Conservation (phyloP, 1,140 invertebrate genomes). For the Drosophila truncata region DNA sequence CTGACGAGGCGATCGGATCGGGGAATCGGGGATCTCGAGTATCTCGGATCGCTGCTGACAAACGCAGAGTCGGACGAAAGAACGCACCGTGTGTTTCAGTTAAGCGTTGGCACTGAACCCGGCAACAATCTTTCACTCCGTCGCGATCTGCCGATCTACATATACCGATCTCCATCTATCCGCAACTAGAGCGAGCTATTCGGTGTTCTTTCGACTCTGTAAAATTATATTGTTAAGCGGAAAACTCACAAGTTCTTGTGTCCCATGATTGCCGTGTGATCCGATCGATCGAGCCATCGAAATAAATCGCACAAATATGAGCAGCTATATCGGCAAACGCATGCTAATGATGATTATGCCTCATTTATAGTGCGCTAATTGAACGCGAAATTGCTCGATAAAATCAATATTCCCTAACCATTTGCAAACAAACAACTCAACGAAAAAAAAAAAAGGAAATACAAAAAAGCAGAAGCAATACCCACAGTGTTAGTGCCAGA, state of each 20-base stretch:
- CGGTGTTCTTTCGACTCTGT: conserved; percentile 24
- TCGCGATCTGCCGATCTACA: conserved; percentile 36
- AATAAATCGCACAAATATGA: conserved; percentile 60
- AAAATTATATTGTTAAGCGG: conserved; percentile 21
- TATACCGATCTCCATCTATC: conserved; percentile 17
- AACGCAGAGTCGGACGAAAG: conserved; percentile 70
- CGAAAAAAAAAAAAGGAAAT: conserved; percentile 9
- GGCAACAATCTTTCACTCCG: conserved; percentile 84
- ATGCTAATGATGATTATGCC: conserved; percentile 80
- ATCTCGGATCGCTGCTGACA: conserved; percentile 56
- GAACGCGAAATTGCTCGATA: conserved; percentile 74
- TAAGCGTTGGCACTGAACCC: conserved; percentile 83
- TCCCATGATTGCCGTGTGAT: conserved; percentile 58
- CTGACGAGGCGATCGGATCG: conserved; percentile 52
- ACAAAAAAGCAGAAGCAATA: conserved; percentile 30
- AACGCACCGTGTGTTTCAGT: conserved; percentile 82
- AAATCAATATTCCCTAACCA: conserved; percentile 39
- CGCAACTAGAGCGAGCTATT: conserved; percentile 18
- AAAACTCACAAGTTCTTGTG: conserved; percentile 33
- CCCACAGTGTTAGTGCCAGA: conserved; percentile 43
- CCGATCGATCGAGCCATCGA: conserved; percentile 22
- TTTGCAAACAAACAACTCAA: conserved; percentile 52
- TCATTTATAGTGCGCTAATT: conserved; percentile 84
- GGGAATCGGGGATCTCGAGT: conserved; percentile 35
- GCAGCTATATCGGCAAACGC: conserved; percentile 57